Evolutionary conservation across 1,140 invertebrate genomes (phyloP), one percentile per base, ranked within the genome.

Genomic region (Drosophila lowei): DNA sequence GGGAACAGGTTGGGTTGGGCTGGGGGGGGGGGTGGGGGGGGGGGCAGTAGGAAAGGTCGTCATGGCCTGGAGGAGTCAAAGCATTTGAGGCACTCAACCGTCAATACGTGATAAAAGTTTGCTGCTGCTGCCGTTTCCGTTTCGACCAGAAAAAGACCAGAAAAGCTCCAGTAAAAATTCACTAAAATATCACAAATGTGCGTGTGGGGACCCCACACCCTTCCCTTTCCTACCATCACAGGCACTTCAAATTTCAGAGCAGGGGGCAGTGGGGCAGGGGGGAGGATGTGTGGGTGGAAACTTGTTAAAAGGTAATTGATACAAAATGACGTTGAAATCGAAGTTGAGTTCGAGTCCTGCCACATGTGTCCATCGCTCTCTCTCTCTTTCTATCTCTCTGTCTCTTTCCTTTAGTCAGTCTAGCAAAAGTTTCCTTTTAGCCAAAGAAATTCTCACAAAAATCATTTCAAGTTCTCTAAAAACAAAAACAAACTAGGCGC

Each of bases 91-190:
- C 79, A 79, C 71, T 83, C 79, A 85, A 85, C 80, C 72, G 76
- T 85, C 80, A 85, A 85, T 85, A 85, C 77, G 80, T 85, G 81
- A 85, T 85, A 85, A 85, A 85, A 85, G 80, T 80, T 68, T 68
- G 49, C 65, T 68, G 62, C 63, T 86, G 64, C 77, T 80, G 72
- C 76, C 67, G 80, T 85, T 79, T 84, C 80, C 80, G 80, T 79
- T 72, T 58, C 47, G 59, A 28, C 42, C 56, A 43, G 60, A 63
- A 61, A n/a, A 76, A 68, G 4, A 25, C 23, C 23, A 25, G 23
- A 25, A 5, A 25, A 25, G 5, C 23, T 57, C 72, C 67, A 62
- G 72, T 85, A 77, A 71, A 85, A 85, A 86, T 85, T 58, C 77
- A 80, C 72, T 80, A 85, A 85, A 79, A 85, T 85, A 85, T 85